A percentile compares a stretch with the other conserved stretches of the same genome.
phyloP scores from a whole-genome alignment of 2,113 vertebrate genomes.

The Patagioenas fasciata region DNA sequence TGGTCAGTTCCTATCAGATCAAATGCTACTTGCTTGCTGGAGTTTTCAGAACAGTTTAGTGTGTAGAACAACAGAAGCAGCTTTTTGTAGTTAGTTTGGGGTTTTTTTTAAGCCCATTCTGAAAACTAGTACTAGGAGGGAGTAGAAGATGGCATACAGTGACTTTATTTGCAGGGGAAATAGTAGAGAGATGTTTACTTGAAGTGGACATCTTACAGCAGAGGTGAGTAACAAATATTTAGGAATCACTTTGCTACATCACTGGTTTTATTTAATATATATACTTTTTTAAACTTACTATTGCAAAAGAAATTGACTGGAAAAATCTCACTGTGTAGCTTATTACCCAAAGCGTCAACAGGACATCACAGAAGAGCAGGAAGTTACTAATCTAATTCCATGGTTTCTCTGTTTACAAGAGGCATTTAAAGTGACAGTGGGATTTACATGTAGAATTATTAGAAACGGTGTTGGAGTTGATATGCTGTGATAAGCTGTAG shows the following conservation, averaged over 20 bases:
- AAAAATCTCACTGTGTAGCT: not conserved
- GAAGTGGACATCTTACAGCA: not conserved
- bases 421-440: slow-evolving; percentile 14
- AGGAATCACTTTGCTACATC: not conserved
- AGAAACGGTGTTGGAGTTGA: not conserved
- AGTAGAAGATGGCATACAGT: not conserved
- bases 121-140: not conserved
- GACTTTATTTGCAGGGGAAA: not conserved
- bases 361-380: not conserved
- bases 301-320: slow-evolving; percentile 7
- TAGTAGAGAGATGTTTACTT: not conserved
- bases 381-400: slow-evolving; percentile 1
- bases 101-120: not conserved
- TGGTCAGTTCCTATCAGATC: not conserved
- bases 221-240: not conserved
- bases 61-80: not conserved
- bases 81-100: not conserved
- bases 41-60: not conserved
- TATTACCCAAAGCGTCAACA: not conserved
- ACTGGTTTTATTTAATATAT: not conserved
- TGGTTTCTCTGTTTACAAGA: slow-evolving; percentile 17
- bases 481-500: not conserved
- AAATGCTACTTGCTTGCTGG: not conserved
- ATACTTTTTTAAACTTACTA: not conserved
- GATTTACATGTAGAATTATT: not conserved